Evolutionary conservation across 2,113 vertebrate genomes (phyloP).

Genomic region (Lepus timidus): DNA sequence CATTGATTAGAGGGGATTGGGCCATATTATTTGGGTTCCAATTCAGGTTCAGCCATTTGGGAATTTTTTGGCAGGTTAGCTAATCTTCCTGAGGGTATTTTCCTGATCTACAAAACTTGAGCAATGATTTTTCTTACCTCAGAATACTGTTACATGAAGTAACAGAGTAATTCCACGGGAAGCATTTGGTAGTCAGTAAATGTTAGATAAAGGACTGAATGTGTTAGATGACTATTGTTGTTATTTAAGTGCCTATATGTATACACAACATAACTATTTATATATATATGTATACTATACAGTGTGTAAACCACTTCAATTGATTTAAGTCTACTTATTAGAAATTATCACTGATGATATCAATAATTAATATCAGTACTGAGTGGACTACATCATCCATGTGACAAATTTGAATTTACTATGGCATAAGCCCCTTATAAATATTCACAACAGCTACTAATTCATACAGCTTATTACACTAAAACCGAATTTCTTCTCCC

Average conservation of each 20-base stretch:
- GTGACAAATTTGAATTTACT: conserved; percentile 10
- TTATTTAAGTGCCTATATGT: neutral
- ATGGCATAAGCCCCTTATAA: neutral
- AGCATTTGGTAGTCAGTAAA: neutral
- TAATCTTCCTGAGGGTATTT: neutral
- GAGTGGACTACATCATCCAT: conserved; percentile 1
- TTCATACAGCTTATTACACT: neutral
- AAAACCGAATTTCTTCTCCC: neutral
- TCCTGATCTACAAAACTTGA: neutral
- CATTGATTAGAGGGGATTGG: neutral
- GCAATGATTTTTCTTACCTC: neutral
- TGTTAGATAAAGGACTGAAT: neutral
- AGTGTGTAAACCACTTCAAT: neutral
- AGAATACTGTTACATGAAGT: neutral
- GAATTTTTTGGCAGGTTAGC: neutral
- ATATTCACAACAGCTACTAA: neutral
- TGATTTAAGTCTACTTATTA: neutral
- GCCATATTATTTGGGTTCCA: neutral
- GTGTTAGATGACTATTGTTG: neutral
- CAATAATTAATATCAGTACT: neutral
- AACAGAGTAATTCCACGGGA: neutral
- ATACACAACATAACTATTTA: neutral
- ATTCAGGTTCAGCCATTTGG: neutral
- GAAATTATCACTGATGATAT: neutral
- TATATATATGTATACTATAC: neutral